These are phyloP conservation scores for Tetraneura akinire DNA, from an alignment of 1,140 invertebrate species.

Conservation along the genomic window DNA sequence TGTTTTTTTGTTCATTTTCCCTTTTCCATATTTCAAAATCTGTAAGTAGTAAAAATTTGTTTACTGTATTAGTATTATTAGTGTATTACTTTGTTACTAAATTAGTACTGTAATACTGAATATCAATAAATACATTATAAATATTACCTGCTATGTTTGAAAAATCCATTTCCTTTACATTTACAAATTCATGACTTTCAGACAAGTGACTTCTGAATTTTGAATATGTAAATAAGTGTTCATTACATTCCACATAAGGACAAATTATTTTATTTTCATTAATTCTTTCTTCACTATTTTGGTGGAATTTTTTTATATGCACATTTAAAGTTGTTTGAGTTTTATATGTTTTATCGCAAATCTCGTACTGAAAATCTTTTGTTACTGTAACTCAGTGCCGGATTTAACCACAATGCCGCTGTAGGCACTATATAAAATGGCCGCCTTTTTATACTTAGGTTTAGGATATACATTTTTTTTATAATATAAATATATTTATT, in stretches of 20 bases:
- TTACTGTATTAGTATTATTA: neutral
- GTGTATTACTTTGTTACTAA: neutral
- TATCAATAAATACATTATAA: too few relatives aligned
- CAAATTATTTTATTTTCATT: neutral
- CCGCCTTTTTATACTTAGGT: too few relatives aligned
- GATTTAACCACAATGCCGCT: too few relatives aligned
- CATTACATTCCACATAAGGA: neutral
- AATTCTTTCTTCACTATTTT: neutral
- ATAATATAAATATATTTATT: too few relatives aligned
- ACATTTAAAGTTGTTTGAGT: neutral
- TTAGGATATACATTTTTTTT: too few relatives aligned
- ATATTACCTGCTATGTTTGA: constrained; percentile 6
- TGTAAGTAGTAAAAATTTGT: neutral
- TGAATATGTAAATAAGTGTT: neutral
- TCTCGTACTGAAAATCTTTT: neutral
- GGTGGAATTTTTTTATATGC: neutral
- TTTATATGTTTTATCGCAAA: neutral
- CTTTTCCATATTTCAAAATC: neutral
- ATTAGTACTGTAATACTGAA: too few relatives aligned
- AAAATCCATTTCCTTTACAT: constrained; percentile 2
- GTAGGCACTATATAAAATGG: too few relatives aligned
- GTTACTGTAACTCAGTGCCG: too few relatives aligned
- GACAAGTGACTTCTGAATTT: neutral
- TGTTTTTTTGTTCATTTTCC: neutral
- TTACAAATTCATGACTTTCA: neutral